phyloP scores from a whole-genome alignment of 2,113 vertebrate species.

The Athene cunicularia region DNA sequence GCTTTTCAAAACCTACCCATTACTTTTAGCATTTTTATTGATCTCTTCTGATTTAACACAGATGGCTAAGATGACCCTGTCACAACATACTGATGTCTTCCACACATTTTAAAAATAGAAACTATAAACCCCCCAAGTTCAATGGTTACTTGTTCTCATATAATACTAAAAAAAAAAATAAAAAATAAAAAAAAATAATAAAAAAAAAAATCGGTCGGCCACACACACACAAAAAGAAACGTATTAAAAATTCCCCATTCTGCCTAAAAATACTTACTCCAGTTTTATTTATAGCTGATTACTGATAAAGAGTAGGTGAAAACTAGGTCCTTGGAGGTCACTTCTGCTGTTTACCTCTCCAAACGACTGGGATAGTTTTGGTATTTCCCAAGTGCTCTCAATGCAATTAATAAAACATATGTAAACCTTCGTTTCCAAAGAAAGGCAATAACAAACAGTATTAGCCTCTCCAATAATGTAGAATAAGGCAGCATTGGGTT shows the following conservation, averaged over 20 bases:
- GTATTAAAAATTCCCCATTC: rapidly evolving
- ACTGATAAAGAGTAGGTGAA: background rate
- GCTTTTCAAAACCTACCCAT: background rate
- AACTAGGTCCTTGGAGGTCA: background rate
- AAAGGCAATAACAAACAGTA: background rate
- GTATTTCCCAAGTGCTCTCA: background rate
- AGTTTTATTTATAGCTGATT: background rate
- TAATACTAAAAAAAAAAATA: background rate
- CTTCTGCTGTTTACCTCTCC: background rate
- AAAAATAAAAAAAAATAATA: background rate
- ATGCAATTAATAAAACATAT: background rate
- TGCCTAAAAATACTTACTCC: background rate
- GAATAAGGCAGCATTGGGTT: background rate
- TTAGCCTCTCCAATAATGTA: background rate
- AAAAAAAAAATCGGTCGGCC: rapidly evolving
- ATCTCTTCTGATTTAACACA: background rate
- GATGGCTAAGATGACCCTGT: background rate
- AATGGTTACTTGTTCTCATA: background rate
- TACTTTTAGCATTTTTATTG: background rate
- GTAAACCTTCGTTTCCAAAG: background rate
- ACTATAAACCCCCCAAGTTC: rapidly evolving
- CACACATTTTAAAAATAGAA: background rate
- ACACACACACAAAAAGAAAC: background rate
- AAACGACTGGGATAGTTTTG: background rate
- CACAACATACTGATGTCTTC: background rate